Evolutionary conservation across 2,113 vertebrate genomes (phyloP).

Genomic region (Phyllostomus hastatus): DNA sequence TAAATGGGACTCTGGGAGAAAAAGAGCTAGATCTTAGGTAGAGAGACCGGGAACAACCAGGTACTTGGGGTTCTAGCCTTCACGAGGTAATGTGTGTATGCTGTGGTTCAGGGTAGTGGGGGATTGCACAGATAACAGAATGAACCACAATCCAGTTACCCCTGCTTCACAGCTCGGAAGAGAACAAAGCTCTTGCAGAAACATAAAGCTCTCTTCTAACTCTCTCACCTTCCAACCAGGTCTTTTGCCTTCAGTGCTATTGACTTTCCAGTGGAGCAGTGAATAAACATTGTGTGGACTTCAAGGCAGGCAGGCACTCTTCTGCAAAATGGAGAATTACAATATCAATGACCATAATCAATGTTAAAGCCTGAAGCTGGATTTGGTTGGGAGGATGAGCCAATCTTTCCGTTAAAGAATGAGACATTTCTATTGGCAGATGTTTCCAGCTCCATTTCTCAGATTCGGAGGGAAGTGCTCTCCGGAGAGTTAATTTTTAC

Average conservation of each 20-base stretch:
- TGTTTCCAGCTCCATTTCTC: conserved; percentile 28
- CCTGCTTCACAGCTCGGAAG: neutral
- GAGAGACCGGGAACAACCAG: neutral
- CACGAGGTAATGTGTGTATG: rapidly evolving
- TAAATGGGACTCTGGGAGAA: neutral
- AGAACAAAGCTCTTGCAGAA: neutral
- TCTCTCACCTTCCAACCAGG: neutral
- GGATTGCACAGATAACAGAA: rapidly evolving
- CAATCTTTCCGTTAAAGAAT: conserved; percentile 10
- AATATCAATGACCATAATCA: neutral
- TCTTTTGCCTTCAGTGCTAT: neutral
- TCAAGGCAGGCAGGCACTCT: neutral
- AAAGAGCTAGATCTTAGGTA: neutral
- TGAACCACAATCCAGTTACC: neutral
- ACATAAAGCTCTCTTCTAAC: neutral
- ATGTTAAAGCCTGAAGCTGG: neutral
- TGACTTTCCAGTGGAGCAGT: neutral
- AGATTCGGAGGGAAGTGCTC: neutral
- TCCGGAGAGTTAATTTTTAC: neutral
- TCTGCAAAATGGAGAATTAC: neutral
- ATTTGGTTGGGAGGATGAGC: neutral
- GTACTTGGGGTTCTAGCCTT: too few species aligned
- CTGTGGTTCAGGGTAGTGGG: neutral
- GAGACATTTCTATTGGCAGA: conserved; percentile 22
- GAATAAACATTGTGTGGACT: rapidly evolving